Percentiles rank a stretch among this genome's conserved stretches.
Conservation (phyloP, 2,888 invertebrate species). For the Fragum sueziense region DNA sequence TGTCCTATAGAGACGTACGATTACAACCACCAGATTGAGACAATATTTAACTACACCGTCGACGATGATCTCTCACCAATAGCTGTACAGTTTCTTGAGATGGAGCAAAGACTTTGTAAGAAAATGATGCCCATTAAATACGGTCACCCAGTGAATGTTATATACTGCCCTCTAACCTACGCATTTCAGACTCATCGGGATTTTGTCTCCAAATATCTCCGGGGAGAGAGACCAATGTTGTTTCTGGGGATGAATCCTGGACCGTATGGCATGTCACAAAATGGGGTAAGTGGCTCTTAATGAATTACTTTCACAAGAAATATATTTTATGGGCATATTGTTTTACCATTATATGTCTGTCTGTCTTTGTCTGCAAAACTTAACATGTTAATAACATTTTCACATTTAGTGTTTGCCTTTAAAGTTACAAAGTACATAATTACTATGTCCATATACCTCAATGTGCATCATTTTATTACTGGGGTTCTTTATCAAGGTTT, state of each 20-base stretch:
- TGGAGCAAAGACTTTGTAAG: conserved; percentile 75
- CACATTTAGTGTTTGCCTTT: no score
- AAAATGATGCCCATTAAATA: conserved; percentile 84
- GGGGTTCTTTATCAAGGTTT: no score
- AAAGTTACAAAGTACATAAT: no score
- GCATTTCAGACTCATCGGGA: conserved; percentile 90
- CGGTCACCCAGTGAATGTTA: conserved; percentile 85
- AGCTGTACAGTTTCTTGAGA: conserved; percentile 68
- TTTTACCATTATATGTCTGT: no score
- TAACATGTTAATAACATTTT: no score
- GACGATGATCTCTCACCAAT: conserved; percentile 56
- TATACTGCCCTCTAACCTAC: conserved; percentile 94
- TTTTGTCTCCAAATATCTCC: conserved; percentile 88
- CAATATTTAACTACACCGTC: conserved; percentile 51
- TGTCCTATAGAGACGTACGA: conserved; percentile 56
- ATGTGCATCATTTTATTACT: no score
- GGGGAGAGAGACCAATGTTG: conserved; percentile 87
- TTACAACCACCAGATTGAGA: conserved; percentile 58
- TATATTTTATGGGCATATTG: no score
- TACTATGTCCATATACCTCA: no score
- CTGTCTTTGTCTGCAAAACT: no score
- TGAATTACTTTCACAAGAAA: no score
- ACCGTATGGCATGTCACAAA: conserved; percentile 98
- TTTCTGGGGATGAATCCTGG: conserved; percentile 98
- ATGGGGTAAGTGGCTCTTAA: conserved; percentile 89